Base-by-base conservation (phyloP, 1,140 invertebrate species). In the Psix sp. region DNA sequence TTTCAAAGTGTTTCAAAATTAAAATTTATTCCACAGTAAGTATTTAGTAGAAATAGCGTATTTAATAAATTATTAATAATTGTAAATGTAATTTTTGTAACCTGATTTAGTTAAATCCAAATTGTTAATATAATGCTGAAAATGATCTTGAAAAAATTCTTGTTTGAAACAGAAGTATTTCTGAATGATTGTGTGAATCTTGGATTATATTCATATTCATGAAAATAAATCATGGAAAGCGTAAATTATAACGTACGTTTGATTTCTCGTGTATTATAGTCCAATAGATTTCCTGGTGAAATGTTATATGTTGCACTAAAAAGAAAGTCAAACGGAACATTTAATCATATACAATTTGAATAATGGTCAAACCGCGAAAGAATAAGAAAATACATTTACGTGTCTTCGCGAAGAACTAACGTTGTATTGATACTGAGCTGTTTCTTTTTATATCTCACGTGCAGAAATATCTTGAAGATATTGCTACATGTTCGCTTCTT, bases 401-500 rank as follows among this genome's bases (percentile, higher is more conserved):
- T 43, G 10, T 40, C 45, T 57, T 57, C 26, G 20, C 24, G 14
- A 38, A 11, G 29, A 45, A 46, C 48, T 60, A 36, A 52, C 17
- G 48, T 31, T 15, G 15, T 38, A 46, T 33, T 40, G 54, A 51
- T 39, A 68, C 39, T 38, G 20, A 52, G 46, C 52, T 54, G 54
- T 54, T 68, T 60, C 54, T 68, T 59, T 59, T 59, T 65, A 59
- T 59, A 60, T 49, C 54, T 31, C 65, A 24, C 33, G 39, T 14
- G 21, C 33, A 35, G 33, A 35, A 35, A 54, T 65, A 35, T 60
- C 45, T 20, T 43, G 48, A 59, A 51, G 54, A 52, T 68, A 54
- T 59, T 68, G 36, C 18, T 52, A 48, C 46, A 18, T 29, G 29
- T 52, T 46, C 35, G 20, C 20, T 35, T 33, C 24, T 52, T 45